Base-by-base conservation (phyloP, 1,140 invertebrate species). In the Zaprionus africanus region DNA sequence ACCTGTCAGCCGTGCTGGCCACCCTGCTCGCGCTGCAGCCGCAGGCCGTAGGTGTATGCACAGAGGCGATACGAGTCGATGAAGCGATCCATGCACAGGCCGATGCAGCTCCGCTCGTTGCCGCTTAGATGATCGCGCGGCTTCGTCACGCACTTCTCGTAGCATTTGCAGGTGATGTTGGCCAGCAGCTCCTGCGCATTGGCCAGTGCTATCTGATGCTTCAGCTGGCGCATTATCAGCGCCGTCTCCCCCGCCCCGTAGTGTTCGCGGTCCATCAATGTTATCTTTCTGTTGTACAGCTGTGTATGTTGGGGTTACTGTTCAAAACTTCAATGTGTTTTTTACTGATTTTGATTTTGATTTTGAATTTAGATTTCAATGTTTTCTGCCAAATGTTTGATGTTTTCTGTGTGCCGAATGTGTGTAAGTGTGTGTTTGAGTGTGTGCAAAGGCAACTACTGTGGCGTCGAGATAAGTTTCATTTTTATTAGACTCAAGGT, bases 31-130 rank as follows among this genome's bases (percentile, higher is more conserved):
- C 69, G 74, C 13, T 51, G 57, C 11, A 77, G 41, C 15, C 75
- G 69, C 24, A 67, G 75, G 3, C 57, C 61, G 17, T 61, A 77
- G 24, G 75, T 67, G 43, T 73, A 46, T 1, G 75, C 68, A 22
- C 68, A 71, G 56, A 67, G 69, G 13, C 75, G 75, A 62, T 73
- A 73, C 1, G 75, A 66, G 36, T 77, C 75, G 3, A 77, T 49
- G 34, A 73, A 77, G 2, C 75, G 69, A 46, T 77, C 69, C 75
- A 73, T 73, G 26, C 75, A 77, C 28, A 63, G 46, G 11, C 41
- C 19, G 31, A 77, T 73, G 63, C 75, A 77, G 17, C 12, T 41
- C 41, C 60, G 13, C 34, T 77, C 75, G 13, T n/a, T 15, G 4
- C 34, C 36, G 19, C 51, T 62, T 13, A 77, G 63, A 22, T 72